These are phyloP conservation scores for Cheilosia urbana DNA, from an alignment of 2,888 invertebrate species.

Conservation along the genomic window DNA sequence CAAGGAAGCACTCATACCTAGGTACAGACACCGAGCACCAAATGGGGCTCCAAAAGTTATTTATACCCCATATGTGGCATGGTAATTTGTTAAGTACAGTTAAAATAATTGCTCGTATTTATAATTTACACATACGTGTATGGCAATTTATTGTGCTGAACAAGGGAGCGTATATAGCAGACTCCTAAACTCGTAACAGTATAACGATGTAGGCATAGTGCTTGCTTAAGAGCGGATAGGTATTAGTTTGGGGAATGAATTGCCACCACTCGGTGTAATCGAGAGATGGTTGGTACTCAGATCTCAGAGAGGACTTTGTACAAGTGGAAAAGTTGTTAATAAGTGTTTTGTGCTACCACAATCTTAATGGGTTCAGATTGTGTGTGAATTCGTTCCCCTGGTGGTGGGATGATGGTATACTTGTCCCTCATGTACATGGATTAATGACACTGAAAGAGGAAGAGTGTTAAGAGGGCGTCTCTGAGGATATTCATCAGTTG, in stretches of 20 bases:
- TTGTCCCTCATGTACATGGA: neutral
- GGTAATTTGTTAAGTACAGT: constrained; percentile 84
- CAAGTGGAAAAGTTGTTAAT: constrained; percentile 68
- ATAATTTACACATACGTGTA: constrained; percentile 84
- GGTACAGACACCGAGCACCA: constrained; percentile 58
- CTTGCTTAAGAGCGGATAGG: constrained; percentile 41
- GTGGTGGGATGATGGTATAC: neutral
- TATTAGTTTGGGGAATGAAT: constrained; percentile 46
- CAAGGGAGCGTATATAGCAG: constrained; percentile 77
- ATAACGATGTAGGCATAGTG: neutral
- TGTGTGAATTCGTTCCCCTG: constrained; percentile 4
- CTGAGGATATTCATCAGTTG: no score
- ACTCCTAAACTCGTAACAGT: constrained; percentile 24
- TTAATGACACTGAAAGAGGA: neutral
- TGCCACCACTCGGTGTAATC: constrained; percentile 14
- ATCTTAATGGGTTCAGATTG: constrained; percentile 52
- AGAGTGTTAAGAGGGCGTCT: neutral
- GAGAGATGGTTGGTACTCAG: constrained; percentile 12
- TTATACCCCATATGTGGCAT: constrained; percentile 83
- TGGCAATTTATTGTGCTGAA: constrained; percentile 82
- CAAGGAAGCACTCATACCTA: constrained; percentile 51
- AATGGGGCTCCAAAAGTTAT: constrained; percentile 68
- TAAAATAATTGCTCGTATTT: constrained; percentile 84
- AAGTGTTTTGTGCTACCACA: constrained; percentile 58
- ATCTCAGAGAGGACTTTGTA: neutral